Evolutionary conservation across 35 echinoderm and acorn worm genomes (phyloP).

Genomic region (Eucidaris tribuloides): DNA sequence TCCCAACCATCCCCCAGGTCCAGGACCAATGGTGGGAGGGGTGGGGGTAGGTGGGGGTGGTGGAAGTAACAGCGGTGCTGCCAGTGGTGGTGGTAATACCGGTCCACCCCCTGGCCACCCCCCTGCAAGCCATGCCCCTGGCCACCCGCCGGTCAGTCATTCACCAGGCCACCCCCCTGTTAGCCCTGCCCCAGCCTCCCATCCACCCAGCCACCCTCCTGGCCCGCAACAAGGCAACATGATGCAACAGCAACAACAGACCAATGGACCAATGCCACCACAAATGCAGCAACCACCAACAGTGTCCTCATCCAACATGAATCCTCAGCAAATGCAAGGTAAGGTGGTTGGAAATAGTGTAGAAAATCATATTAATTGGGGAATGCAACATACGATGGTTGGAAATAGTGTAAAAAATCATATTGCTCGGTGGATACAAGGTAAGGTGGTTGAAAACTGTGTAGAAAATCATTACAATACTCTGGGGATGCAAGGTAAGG

Average conservation of each 20-base stretch:
- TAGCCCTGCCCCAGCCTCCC: neutral
- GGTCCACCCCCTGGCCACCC: neutral
- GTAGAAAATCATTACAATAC: too few relatives aligned
- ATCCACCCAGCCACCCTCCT: neutral
- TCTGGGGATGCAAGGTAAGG: too few relatives aligned
- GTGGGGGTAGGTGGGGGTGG: neutral
- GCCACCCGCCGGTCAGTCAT: neutral
- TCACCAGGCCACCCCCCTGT: neutral
- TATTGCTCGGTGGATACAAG: too few relatives aligned
- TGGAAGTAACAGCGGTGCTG: neutral
- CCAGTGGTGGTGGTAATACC: neutral
- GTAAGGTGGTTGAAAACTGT: too few relatives aligned
- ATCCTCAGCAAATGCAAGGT: neutral
- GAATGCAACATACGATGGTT: too few relatives aligned
- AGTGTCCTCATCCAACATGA: neutral
- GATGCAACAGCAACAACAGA: constrained; percentile 12
- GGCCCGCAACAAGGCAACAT: constrained; percentile 3
- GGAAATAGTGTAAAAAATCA: too few relatives aligned
- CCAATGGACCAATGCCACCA: constrained; percentile 20
- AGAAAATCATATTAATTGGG: too few relatives aligned
- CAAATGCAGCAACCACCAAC: neutral
- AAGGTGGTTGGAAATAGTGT: too few relatives aligned
- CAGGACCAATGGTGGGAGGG: neutral
- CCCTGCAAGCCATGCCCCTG: neutral
- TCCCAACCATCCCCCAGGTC: neutral